A percentile compares a stretch with the other conserved stretches of the same genome.
phyloP scores from a whole-genome alignment of 2,888 invertebrate species.

The Cephus pygmeus region DNA sequence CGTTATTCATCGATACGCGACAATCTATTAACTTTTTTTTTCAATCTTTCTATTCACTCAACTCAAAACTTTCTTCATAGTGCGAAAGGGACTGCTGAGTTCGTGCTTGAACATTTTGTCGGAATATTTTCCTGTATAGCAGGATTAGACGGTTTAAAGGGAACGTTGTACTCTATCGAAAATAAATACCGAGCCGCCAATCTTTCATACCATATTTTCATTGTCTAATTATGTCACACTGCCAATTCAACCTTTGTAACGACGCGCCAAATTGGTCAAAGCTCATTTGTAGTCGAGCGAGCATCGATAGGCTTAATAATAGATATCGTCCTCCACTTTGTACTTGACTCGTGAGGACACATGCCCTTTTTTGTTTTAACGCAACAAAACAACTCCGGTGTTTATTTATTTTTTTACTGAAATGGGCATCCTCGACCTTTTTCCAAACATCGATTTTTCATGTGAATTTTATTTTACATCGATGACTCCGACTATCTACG shows the following conservation, averaged over 20 bases:
- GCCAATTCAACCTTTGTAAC: neutral
- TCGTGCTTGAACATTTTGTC: neutral
- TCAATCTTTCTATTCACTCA: neutral
- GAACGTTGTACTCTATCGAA: neutral
- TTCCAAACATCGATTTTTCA: neutral
- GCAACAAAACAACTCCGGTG: neutral
- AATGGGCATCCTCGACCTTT: neutral
- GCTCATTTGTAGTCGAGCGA: neutral
- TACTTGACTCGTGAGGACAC: neutral
- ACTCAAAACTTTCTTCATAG: neutral
- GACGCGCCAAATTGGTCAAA: neutral
- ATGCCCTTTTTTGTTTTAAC: neutral
- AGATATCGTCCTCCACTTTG: neutral
- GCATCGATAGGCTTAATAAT: neutral
- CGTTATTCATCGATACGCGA: neutral
- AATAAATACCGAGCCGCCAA: neutral
- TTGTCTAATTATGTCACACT: neutral
- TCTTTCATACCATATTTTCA: neutral
- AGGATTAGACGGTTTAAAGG: neutral
- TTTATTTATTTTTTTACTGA: neutral
- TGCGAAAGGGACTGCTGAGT: neutral
- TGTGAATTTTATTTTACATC: neutral
- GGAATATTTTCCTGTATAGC: neutral
- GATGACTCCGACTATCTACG: neutral
- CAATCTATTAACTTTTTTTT: neutral